These are phyloP conservation scores for Thera obeliscata DNA, from an alignment of 2,888 invertebrate species.

Conservation along the genomic window DNA sequence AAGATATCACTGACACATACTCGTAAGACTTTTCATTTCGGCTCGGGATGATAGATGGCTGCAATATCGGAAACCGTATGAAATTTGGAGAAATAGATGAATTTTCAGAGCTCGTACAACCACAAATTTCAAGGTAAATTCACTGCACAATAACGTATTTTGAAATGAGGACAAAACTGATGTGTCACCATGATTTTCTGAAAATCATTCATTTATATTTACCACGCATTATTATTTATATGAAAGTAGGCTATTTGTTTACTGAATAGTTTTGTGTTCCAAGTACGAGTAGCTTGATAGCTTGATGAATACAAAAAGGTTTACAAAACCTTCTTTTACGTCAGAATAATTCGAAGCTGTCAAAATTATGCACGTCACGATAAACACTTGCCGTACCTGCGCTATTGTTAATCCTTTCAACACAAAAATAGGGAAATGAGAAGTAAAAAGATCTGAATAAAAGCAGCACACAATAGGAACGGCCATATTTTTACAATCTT, in stretches of 20 bases:
- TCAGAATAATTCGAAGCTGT: conserved; percentile 25
- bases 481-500: conserved; percentile 77
- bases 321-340: neutral
- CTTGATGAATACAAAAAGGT: neutral
- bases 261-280: too few relatives aligned
- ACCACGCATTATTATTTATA: too few relatives aligned
- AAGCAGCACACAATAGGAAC: conserved; percentile 66
- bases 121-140: conserved; percentile 14
- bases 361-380: conserved; percentile 61
- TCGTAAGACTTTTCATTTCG: conserved; percentile 29
- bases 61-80: conserved; percentile 33
- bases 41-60: conserved; percentile 35
- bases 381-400: conserved; percentile 64
- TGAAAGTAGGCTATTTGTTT: too few relatives aligned
- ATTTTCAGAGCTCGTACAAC: conserved; percentile 20
- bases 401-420: conserved; percentile 79
- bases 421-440: conserved; percentile 78
- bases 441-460: conserved; percentile 75
- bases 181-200: too few relatives aligned
- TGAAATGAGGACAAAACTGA: neutral
- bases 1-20: conserved; percentile 15
- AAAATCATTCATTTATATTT: too few relatives aligned
- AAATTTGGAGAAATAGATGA: conserved; percentile 33
- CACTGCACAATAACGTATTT: neutral
- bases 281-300: too few relatives aligned